Evolutionary conservation across 2,113 vertebrate genomes (phyloP).

Genomic region (Prionailurus viverrinus): DNA sequence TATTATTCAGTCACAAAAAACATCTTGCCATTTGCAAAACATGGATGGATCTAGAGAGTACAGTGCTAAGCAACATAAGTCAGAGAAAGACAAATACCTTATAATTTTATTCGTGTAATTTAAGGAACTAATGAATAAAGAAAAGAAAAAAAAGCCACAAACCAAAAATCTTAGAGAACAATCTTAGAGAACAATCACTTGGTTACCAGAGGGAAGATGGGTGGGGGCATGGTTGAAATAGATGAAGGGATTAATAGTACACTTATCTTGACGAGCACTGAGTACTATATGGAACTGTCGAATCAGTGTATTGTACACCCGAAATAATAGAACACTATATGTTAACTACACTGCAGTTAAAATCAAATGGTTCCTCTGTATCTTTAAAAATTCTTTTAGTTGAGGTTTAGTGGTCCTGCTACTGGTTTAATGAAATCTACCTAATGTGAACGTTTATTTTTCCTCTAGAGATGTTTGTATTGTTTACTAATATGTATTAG

Average conservation of each 20-base stretch:
- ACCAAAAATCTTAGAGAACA: neutral
- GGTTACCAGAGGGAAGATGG: neutral
- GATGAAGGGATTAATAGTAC: neutral
- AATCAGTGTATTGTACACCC: neutral
- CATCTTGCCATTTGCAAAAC: neutral
- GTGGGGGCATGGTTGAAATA: neutral
- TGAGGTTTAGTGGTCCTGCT: conserved; percentile 13
- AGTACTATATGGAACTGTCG: neutral
- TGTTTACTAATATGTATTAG: neutral
- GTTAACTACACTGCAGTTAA: neutral
- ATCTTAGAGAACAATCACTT: neutral
- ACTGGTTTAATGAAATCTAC: neutral
- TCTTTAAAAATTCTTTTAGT: conserved; percentile 31
- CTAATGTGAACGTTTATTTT: conserved; percentile 52
- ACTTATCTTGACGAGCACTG: neutral
- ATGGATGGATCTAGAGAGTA: neutral
- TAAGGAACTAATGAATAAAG: neutral
- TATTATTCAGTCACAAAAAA: neutral
- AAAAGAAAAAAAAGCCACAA: neutral
- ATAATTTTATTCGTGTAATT: neutral
- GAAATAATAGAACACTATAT: neutral
- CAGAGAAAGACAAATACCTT: neutral
- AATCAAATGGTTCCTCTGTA: neutral
- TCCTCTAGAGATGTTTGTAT: neutral
- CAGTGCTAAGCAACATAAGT: neutral